These are phyloP conservation scores for Chondrilla cf. caribensis DNA, from an alignment of 37 sponge, comb jelly and placozoan genomes.

Conservation along the genomic window DNA sequence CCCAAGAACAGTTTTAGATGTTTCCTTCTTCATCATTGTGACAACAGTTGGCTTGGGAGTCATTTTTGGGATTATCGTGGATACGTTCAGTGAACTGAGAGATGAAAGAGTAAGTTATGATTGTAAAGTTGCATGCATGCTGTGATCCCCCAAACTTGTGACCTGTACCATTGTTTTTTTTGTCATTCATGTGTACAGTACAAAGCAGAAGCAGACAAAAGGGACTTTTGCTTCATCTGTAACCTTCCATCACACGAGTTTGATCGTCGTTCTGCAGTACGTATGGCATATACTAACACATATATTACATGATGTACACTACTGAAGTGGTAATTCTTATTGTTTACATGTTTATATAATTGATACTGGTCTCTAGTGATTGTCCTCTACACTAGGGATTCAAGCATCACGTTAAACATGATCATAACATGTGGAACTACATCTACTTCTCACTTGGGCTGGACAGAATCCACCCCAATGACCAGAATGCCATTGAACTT, in stretches of 20 bases:
- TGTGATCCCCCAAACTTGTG: not conserved
- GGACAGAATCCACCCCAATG: conserved; percentile 21
- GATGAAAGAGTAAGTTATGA: conserved; percentile 60
- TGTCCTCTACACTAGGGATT: conserved; percentile 33
- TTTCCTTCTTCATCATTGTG: conserved; percentile 87
- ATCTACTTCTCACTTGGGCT: conserved; percentile 49
- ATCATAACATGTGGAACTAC: conserved; percentile 66
- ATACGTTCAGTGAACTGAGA: conserved; percentile 86
- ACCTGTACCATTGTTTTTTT: not conserved
- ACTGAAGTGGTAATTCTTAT: not conserved
- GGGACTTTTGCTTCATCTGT: conserved; percentile 32
- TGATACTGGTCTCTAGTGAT: no score
- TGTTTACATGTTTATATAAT: not conserved
- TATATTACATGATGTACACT: no score
- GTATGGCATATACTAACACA: not conserved
- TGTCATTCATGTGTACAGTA: not conserved
- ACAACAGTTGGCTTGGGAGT: conserved; percentile 86
- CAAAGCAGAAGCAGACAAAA: conserved; percentile 24
- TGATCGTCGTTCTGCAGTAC: conserved; percentile 13
- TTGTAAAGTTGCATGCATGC: not conserved
- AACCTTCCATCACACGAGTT: conserved; percentile 26
- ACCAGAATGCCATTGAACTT: conserved; percentile 35
- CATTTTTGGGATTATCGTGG: conserved; percentile 93
- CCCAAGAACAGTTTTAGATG: conserved; percentile 52
- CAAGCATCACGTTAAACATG: conserved; percentile 42